Conservation (phyloP, 2,888 invertebrate genomes). For the Dolichomitus sp. region DNA sequence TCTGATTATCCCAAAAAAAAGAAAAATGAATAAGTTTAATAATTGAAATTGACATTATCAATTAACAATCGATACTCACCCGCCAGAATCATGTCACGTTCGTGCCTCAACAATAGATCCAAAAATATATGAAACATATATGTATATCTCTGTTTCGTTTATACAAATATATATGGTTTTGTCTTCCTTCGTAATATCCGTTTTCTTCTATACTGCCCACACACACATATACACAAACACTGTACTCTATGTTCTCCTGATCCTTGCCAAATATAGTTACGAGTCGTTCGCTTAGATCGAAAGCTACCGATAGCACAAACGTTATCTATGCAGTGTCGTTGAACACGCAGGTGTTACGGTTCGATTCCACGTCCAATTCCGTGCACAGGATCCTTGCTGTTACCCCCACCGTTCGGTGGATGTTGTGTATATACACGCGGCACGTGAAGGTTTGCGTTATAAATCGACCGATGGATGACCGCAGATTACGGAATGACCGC, state of each 20-base stretch:
- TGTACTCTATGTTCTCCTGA: slow-evolving; percentile 2
- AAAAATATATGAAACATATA: slow-evolving; percentile 78
- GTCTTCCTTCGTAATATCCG: slow-evolving; percentile 36
- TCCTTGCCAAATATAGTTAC: slow-evolving; percentile 10
- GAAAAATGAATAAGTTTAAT: background rate
- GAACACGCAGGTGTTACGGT: slow-evolving; percentile 35
- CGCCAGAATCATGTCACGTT: slow-evolving; percentile 76
- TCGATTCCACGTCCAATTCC: slow-evolving; percentile 33
- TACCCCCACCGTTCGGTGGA: background rate
- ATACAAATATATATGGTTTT: slow-evolving; percentile 46
- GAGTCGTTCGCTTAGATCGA: background rate
- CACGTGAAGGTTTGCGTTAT: background rate
- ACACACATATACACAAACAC: slow-evolving; percentile 7
- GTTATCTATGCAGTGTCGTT: slow-evolving; percentile 37
- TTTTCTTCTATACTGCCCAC: background rate
- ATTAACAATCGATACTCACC: slow-evolving; percentile 68
- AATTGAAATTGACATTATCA: background rate
- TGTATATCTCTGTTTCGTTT: slow-evolving; percentile 42
- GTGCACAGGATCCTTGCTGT: slow-evolving; percentile 17
- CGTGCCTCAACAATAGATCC: slow-evolving; percentile 76
- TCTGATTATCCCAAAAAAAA: background rate
- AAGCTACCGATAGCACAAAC: slow-evolving; percentile 10
- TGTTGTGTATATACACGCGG: background rate
- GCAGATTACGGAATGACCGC: background rate
- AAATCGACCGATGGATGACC: slow-evolving; percentile 8